These are phyloP conservation scores for Halesus radiatus DNA, from an alignment of 1,140 invertebrate genomes.

Conservation along the genomic window DNA sequence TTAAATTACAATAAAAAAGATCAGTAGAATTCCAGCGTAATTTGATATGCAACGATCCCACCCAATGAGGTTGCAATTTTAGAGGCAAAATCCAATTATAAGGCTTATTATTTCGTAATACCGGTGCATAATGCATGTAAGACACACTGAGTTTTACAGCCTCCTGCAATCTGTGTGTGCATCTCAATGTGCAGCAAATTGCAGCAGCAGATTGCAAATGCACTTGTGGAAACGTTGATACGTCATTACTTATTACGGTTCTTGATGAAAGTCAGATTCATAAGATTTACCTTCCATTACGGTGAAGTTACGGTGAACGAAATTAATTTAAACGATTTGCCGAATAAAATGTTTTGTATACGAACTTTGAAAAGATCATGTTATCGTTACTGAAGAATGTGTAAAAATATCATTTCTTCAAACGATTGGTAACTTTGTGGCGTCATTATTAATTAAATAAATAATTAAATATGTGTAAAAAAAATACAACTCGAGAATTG, in stretches of 20 bases:
- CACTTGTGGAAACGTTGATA: neutral
- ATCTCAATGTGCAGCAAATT: constrained; percentile 36
- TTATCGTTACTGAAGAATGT: too few relatives aligned
- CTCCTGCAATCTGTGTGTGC: constrained; percentile 20
- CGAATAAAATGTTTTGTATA: too few relatives aligned
- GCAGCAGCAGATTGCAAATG: constrained; percentile 29
- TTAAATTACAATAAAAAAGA: too few relatives aligned
- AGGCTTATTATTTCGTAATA: constrained; percentile 28
- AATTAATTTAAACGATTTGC: too few relatives aligned
- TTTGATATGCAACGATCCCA: neutral
- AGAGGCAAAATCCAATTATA: constrained; percentile 10
- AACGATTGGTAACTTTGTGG: too few relatives aligned
- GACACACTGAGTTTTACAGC: constrained; percentile 25
- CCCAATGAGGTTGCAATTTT: constrained; percentile 23
- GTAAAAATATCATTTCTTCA: too few relatives aligned
- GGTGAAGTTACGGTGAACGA: neutral
- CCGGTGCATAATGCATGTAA: neutral
- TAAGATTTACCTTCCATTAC: too few relatives aligned
- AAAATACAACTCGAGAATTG: too few relatives aligned
- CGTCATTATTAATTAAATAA: too few relatives aligned
- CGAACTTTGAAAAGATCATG: too few relatives aligned
- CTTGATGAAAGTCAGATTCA: too few relatives aligned
- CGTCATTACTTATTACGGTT: constrained; percentile 10
- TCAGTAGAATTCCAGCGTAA: neutral
- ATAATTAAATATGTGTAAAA: too few relatives aligned